These are phyloP conservation scores for Caenorhabditis sp. DNA, from an alignment of 2,888 invertebrate species.

Conservation along the genomic window DNA sequence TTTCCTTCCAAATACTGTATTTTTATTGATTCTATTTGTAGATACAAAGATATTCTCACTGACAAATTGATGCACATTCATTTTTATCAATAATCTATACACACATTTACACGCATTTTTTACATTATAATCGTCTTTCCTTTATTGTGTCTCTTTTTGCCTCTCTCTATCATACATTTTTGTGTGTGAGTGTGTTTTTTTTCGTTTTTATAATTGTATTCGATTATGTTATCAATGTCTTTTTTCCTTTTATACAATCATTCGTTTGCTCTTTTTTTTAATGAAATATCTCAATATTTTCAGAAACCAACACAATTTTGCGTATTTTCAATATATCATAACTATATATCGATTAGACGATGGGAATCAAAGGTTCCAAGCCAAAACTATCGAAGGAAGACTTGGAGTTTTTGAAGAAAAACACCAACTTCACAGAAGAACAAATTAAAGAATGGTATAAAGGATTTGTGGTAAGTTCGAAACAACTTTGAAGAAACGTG, in stretches of 20 bases:
- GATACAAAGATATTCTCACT: no score
- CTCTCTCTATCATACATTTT: slow-evolving; percentile 10
- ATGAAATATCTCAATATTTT: slow-evolving; percentile 8
- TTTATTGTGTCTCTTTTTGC: background rate
- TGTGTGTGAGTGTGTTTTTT: slow-evolving; percentile 1
- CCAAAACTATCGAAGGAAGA: slow-evolving; percentile 79
- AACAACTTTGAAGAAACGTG: no score
- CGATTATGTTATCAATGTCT: slow-evolving; percentile 9
- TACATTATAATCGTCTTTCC: background rate
- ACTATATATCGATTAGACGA: slow-evolving; percentile 27
- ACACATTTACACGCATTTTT: background rate
- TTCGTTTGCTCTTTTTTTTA: slow-evolving; percentile 7
- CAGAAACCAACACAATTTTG: slow-evolving; percentile 8
- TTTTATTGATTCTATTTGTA: no score
- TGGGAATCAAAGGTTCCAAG: slow-evolving; percentile 71
- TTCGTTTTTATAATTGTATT: background rate
- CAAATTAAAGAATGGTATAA: slow-evolving; percentile 99
- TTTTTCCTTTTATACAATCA: slow-evolving; percentile 19
- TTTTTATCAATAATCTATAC: background rate
- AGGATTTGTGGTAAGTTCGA: slow-evolving; percentile 89
- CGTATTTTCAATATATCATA: slow-evolving; percentile 13
- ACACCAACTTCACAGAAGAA: slow-evolving; percentile 96
- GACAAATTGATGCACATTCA: no score
- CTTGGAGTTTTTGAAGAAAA: slow-evolving; percentile 95
- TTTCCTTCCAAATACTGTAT: no score